Evolutionary conservation across 2,888 invertebrate genomes (phyloP), one percentile per base, ranked within the genome.

Genomic region (Odontomyia ornata): DNA sequence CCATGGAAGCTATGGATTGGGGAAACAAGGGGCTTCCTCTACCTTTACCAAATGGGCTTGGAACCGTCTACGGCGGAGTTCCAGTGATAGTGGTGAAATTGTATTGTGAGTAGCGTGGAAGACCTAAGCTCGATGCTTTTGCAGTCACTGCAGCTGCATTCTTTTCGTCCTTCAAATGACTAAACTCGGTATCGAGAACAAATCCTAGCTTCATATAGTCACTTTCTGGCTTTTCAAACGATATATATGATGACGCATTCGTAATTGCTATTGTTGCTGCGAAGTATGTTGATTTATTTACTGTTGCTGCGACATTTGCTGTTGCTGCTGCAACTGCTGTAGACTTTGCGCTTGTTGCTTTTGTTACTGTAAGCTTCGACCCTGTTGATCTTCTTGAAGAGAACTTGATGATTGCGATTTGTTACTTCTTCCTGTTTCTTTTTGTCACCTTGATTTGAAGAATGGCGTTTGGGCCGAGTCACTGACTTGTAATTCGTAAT

Each of bases 131-230:
- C 7, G 43, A 18, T 4, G 56, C 57, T 27, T 30, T 57, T 11
- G 62, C n/a, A 30, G 76, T 81, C 47, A 47, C 79, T 52, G 87
- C 81, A 81, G 91, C 88, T 30, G 89, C 86, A 2, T 88, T 86
- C 83, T 93, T 93, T 80, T 93, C 93, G 75, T 93, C 93, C 1
- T 93, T 91, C 62, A 93, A 88, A 84, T 91, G 93, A 18, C 91
- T 91, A 72, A 95, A 89, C 82, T 94, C 95, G 21, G 94, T 92
- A 83, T 96, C 95, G 86, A 97, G 97, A 21, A 92, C 91, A 85
- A 97, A 97, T 86, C 96, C 96, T 76, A 97, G 88, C 86, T 96
- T 96, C 91, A 97, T 95, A 83, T 95, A 94, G 84, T 95, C 95
- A 77, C 89, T 87, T 79, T 88, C 88, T 81, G 91, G 91, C 7